A percentile compares a stretch with the other conserved stretches of the same genome.
phyloP scores from a whole-genome alignment of 2,797 vertebrate species.

The Malurus leucopterus region DNA sequence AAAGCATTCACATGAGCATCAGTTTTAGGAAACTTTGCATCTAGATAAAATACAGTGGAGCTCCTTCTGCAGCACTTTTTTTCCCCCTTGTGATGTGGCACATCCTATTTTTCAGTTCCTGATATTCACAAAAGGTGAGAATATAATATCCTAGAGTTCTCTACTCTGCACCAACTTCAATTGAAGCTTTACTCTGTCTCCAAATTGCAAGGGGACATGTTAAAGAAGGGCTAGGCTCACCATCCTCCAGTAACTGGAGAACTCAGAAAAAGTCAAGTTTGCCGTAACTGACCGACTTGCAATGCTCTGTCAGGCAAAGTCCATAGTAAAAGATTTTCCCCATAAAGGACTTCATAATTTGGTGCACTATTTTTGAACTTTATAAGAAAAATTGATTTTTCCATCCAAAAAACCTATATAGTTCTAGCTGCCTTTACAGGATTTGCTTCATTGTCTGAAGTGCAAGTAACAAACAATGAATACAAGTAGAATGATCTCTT shows the following conservation, averaged over 20 bases:
- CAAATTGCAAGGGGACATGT: background rate
- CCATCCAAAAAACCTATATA: background rate
- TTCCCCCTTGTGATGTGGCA: rapidly evolving
- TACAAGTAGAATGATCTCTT: background rate
- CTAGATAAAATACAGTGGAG: background rate
- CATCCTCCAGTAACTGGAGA: background rate
- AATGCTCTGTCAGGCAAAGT: background rate
- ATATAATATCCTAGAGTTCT: background rate
- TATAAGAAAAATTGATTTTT: background rate
- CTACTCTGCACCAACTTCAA: background rate
- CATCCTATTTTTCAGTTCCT: background rate
- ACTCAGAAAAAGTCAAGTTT: background rate
- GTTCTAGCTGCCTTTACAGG: background rate
- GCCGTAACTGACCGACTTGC: background rate
- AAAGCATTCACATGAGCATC: background rate
- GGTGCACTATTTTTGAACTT: background rate
- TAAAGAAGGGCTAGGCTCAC: background rate
- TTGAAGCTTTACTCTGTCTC: background rate
- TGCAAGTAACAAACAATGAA: background rate
- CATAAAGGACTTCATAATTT: background rate
- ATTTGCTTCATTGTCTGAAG: background rate
- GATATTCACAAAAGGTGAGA: background rate
- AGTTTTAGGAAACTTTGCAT: background rate
- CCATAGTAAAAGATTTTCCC: background rate
- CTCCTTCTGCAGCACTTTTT: background rate